Conservation (phyloP, 1,140 invertebrate species). For the Sycobia sp. region DNA sequence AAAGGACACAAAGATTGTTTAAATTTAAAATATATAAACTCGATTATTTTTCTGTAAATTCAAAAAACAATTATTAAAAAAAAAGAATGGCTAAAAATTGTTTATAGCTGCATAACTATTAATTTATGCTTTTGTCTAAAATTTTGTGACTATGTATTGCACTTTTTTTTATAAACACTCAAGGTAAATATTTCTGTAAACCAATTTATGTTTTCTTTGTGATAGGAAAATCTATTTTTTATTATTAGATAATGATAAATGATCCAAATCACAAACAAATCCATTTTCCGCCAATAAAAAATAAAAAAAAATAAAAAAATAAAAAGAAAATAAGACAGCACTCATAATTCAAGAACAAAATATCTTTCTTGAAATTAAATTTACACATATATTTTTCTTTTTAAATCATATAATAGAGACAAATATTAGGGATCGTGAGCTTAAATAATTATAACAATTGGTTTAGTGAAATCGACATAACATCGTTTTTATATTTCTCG, state of each 20-base stretch:
- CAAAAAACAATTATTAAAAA: constrained; percentile 1
- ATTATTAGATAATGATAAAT: constrained; percentile 13
- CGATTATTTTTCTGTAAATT: not conserved
- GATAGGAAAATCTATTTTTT: constrained; percentile 22
- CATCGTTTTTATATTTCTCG: constrained; percentile 2
- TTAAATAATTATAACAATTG: constrained; percentile 2
- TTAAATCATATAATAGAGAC: constrained; percentile 4
- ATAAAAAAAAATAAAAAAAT: constrained; percentile 8
- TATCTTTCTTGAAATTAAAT: constrained; percentile 9
- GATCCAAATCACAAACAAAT: constrained; percentile 35
- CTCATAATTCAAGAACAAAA: constrained; percentile 19
- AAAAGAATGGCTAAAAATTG: not conserved
- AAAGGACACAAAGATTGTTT: too few relatives aligned
- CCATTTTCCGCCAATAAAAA: constrained; percentile 31
- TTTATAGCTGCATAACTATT: constrained; percentile 16
- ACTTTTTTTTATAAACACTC: constrained; percentile 17
- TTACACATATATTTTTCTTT: constrained; percentile 1
- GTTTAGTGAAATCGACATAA: too few relatives aligned
- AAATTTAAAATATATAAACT: constrained; percentile 3
- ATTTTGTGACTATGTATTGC: constrained; percentile 25
- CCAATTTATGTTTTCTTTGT: not conserved
- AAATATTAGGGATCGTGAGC: constrained; percentile 14
- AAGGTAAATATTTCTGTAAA: constrained; percentile 11
- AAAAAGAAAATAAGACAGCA: constrained; percentile 32
- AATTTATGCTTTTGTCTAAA: constrained; percentile 12